Evolutionary conservation across 2,113 vertebrate genomes (phyloP), one percentile per base, ranked within the genome.

Genomic region (Ranitomeya variabilis): DNA sequence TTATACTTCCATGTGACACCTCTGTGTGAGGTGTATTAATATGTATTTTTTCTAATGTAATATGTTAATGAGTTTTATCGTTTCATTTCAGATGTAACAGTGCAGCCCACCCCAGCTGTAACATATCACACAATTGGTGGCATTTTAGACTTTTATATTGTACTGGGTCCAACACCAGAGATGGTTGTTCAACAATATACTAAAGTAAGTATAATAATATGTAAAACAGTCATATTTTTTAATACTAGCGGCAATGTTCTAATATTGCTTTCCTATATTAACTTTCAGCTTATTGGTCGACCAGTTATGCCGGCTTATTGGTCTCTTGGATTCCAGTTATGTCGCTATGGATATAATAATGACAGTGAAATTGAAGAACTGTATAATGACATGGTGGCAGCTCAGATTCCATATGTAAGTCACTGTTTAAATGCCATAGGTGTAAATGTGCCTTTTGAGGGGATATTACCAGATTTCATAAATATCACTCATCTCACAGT

Each of bases 241-340:
- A 3, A 8, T 51, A 76, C 10, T 19, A 6, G 10, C 7, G 57
- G 18, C 59, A 77, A 52, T 16, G 77, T 52, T 62, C 19, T 73
- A 21, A 81, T 21, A 37, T 64, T 26, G 54, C 21, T 45, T 45
- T 45, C 37, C 37, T 78, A 21, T 52, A 7, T 57, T 23, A 69
- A 1, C 37, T 93, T 90, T 78, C 91, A 99, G 98, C 93, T 99
- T 82, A 93, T 99, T 91, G 98, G 98, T 45, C 95, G 92, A 79
- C 98, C 98, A 3, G 94, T 97, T 87, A 94, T 99, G 94, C 97
- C 97, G 83, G 91, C 98, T 51, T 99, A 99, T 90, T 99, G 98
- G 98, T 91, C 97, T 79, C 92, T 99, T 90, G 98, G 98, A 85
- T 99, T 98, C 93, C 98, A 99, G 64, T 92, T 99, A 83, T 97